Conservation (phyloP, 2,888 invertebrate species). For the Sceliomorpha sp. region DNA sequence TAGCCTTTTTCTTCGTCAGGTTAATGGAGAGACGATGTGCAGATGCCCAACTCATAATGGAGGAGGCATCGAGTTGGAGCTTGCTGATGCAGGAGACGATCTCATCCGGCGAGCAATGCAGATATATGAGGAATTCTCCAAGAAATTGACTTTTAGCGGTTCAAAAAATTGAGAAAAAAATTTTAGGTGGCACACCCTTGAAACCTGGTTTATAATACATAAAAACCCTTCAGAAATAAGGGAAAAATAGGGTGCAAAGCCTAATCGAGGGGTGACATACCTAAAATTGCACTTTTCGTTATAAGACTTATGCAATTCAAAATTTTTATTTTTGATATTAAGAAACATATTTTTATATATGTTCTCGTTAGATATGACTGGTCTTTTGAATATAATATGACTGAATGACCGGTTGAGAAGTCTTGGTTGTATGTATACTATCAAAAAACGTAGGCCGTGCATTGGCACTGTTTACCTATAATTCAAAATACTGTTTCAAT, state of each 20-base stretch:
- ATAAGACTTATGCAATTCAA: neutral
- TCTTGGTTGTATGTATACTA: neutral
- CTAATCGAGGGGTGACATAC: neutral
- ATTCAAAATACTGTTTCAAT: neutral
- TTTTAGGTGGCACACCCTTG: too few species aligned
- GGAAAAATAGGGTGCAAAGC: neutral
- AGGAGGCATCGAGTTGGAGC: too few species aligned
- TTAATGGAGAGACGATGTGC: too few species aligned
- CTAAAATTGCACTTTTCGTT: neutral
- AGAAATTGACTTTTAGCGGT: too few species aligned
- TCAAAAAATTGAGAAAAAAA: too few species aligned
- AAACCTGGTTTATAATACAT: too few species aligned
- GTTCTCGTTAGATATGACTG: neutral
- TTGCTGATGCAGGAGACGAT: too few species aligned
- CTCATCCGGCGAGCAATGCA: too few species aligned
- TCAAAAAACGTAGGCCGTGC: neutral
- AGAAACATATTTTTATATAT: neutral
- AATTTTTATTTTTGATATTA: neutral
- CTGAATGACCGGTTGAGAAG: neutral
- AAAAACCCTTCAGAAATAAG: too few species aligned
- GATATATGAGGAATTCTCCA: neutral
- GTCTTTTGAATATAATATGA: neutral
- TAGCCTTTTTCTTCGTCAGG: too few species aligned
- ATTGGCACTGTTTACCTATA: neutral
- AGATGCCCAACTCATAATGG: too few species aligned